These are phyloP conservation scores for Ectropis grisescens DNA, from an alignment of 1,140 invertebrate species.

Conservation along the genomic window DNA sequence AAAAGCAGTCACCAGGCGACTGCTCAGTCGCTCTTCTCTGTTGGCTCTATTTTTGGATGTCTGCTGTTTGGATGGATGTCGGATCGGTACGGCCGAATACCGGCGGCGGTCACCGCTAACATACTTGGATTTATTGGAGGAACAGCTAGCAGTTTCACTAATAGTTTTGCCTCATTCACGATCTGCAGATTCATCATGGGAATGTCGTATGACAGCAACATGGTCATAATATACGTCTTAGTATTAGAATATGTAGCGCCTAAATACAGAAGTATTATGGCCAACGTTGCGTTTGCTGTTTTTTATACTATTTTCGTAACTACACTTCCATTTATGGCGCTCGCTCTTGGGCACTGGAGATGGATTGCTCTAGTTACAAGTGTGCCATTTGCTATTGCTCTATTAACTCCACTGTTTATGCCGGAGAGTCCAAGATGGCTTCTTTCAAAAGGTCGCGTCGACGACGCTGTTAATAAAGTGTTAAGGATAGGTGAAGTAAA, in stretches of 20 bases:
- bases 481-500: conserved; percentile 43
- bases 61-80: conserved; percentile 78
- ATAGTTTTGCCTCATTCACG: conserved; percentile 72
- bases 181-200: conserved; percentile 75
- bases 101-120: conserved; percentile 75
- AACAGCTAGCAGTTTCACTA: conserved; percentile 74
- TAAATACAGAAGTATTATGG: conserved; percentile 71
- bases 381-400: conserved; percentile 46
- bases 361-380: conserved; percentile 73
- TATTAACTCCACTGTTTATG: conserved; percentile 70
- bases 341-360: conserved; percentile 79
- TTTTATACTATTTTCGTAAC: conserved; percentile 75
- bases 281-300: conserved; percentile 73
- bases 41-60: conserved; percentile 78
- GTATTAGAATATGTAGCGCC: conserved; percentile 77
- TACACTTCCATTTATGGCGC: conserved; percentile 74
- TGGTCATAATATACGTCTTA: conserved; percentile 76
- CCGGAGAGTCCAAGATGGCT: conserved; percentile 84
- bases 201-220: conserved; percentile 83
- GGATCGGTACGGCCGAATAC: conserved; percentile 75
- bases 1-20: conserved; percentile 74
- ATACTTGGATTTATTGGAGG: conserved; percentile 75
- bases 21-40: conserved; percentile 77
- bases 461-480: conserved; percentile 75
- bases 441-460: conserved; percentile 73